Base-by-base conservation (phyloP, 53 echinoderm and acorn worm species). In the Stichopus horrens region DNA sequence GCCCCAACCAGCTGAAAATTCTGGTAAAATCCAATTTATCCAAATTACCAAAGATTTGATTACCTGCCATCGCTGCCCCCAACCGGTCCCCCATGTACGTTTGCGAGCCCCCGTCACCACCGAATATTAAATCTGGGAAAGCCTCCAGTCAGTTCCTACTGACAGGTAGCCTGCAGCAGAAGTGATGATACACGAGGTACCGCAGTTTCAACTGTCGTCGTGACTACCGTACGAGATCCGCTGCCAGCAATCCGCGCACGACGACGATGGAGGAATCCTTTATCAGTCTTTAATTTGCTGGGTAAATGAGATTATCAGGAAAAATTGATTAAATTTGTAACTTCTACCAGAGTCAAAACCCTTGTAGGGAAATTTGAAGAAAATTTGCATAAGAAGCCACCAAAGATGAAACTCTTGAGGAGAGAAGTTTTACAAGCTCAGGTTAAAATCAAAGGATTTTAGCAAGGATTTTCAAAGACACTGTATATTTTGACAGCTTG, bases 11-110 rank as follows among this genome's bases (percentile, higher is more conserved):
- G 81, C 81, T 57, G n/a, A 8, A 57, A 57, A 58, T 81, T 52
- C 81, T 21, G 53, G 81, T 57, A 56, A 81, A 81, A 81, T 81
- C 81, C 81, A 81, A 81, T 81, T 81, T 21, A 56, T 7, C 58
- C 9, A 57, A 81, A 81, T 81, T 57, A 81, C 81, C 81, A 55
- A 56, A 81, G 37, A 81, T 81, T 81, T 81, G 81, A 81, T 81
- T 81, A 56, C 81, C 9, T 57, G 81, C 81, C 53, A 56, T 19
- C 57, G 56, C 58, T 58, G 18, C 81, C 77, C 81, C 81, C 37
- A 37, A 81, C 19, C 7, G 81, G 81, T 52, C 81, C 81, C 81
- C 58, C 8, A 54, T 81, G 22, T 57, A 81, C 21, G 81, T 81
- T 57, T 81, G 57, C 81, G 14, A 79, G 79, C 14, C 79, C 79